Evolutionary conservation across 2,113 vertebrate species (phyloP).

Genomic region (Hemichromis elongatus): DNA sequence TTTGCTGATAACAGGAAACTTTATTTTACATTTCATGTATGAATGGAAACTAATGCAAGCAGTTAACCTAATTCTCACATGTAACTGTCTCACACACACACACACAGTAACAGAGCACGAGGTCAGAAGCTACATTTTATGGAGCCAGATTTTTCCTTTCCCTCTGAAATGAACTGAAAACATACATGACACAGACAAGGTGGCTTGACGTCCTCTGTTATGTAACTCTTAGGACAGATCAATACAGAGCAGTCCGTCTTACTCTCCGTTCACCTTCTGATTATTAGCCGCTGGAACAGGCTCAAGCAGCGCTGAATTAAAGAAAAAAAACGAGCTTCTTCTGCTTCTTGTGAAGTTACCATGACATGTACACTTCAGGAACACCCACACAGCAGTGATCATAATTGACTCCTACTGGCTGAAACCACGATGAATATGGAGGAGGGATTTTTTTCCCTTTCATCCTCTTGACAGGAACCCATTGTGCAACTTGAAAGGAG

Average conservation of each 20-base stretch:
- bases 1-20: background rate
- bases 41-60: background rate
- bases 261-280: background rate
- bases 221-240: background rate
- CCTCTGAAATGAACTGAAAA: background rate
- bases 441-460: background rate
- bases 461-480: background rate
- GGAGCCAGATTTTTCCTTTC: background rate
- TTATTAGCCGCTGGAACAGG: background rate
- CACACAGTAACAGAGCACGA: background rate
- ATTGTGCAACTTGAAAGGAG: background rate
- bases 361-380: background rate
- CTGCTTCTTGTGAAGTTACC: constrained; percentile 8
- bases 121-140: background rate
- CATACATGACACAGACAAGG: background rate
- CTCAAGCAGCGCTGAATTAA: background rate
- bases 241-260: background rate
- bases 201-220: background rate
- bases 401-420: background rate
- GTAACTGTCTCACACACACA: background rate
- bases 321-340: background rate
- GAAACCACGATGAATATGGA: background rate
- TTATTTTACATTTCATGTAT: background rate
- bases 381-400: background rate
- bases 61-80: background rate